A percentile compares a stretch with the other conserved stretches of the same genome.
These are phyloP conservation scores for Monomorium pharaonis DNA, from an alignment of 1,140 invertebrate species.

Conservation along the genomic window DNA sequence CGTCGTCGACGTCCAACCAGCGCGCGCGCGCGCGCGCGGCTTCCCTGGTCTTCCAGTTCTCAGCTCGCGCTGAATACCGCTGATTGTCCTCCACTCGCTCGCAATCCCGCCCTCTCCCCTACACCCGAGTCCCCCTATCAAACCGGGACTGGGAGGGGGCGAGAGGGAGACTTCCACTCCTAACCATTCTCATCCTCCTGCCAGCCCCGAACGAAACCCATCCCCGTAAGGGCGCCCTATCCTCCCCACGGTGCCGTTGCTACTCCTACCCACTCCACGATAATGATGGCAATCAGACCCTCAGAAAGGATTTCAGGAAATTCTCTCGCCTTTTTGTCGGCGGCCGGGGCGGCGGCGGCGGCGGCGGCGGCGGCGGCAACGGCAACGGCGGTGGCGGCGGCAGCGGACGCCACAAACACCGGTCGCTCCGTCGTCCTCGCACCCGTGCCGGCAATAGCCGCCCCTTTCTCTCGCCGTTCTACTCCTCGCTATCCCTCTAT, in stretches of 20 bases:
- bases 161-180: conserved; percentile 62
- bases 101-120: conserved; percentile 53
- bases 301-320: conserved; percentile 86
- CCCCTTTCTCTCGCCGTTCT: conserved; percentile 31
- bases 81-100: conserved; percentile 81
- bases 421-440: conserved; percentile 77
- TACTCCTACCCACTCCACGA: conserved; percentile 83
- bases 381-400: conserved; percentile 74
- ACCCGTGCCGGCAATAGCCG: conserved; percentile 45
- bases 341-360: conserved; percentile 73
- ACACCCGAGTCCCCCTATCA: conserved; percentile 28
- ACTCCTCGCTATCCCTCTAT: conserved; percentile 4
- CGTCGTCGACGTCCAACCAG: conserved; percentile 4
- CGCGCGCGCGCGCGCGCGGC: conserved; percentile 34
- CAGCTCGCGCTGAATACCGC: conserved; percentile 80
- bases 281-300: conserved; percentile 86
- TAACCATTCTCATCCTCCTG: conserved; percentile 69
- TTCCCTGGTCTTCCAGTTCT: conserved; percentile 74
- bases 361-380: conserved; percentile 79
- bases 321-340: conserved; percentile 86
- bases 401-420: conserved; percentile 84
- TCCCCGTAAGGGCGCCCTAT: conserved; percentile 64
- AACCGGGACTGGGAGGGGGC: neutral
- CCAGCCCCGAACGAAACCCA: conserved; percentile 68
- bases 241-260: conserved; percentile 69